phyloP scores from a whole-genome alignment of 2,888 invertebrate genomes.

The Aphidoletes aphidimyza region DNA sequence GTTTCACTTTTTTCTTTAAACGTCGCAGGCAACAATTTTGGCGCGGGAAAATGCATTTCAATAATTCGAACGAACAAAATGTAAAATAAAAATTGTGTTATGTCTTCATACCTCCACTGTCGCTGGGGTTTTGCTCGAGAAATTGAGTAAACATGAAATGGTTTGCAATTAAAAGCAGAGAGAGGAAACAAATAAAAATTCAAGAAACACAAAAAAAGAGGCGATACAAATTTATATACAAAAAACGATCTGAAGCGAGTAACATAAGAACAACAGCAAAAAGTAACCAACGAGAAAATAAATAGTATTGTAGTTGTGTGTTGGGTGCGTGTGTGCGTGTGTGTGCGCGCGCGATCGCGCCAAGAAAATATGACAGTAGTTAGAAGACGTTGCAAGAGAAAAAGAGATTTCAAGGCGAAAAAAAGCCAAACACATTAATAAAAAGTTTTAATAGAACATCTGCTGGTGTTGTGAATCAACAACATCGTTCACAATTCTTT shows the following conservation, averaged over 20 bases:
- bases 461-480: slow-evolving; percentile 49
- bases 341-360: too few species aligned
- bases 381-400: neutral
- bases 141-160: too few species aligned
- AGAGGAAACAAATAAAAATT: neutral
- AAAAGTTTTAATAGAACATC: slow-evolving; percentile 28
- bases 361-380: slow-evolving; percentile 28
- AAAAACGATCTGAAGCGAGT: neutral
- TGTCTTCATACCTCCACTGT: too few species aligned
- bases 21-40: too few species aligned
- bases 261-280: neutral
- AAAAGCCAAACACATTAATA: slow-evolving; percentile 38
- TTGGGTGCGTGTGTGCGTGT: too few species aligned
- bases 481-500: slow-evolving; percentile 10
- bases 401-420: slow-evolving; percentile 20
- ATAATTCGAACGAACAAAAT: too few species aligned
- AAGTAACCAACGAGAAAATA: neutral
- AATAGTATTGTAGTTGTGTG: slow-evolving; percentile 13
- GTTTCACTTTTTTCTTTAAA: too few species aligned
- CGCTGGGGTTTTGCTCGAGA: too few species aligned
- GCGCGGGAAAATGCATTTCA: too few species aligned
- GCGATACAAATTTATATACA: too few species aligned
- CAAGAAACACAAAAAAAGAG: too few species aligned
- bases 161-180: neutral
- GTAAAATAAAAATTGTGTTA: too few species aligned